Evolutionary conservation across 2,797 vertebrate genomes (phyloP).

Genomic region (Coregonus sp.): DNA sequence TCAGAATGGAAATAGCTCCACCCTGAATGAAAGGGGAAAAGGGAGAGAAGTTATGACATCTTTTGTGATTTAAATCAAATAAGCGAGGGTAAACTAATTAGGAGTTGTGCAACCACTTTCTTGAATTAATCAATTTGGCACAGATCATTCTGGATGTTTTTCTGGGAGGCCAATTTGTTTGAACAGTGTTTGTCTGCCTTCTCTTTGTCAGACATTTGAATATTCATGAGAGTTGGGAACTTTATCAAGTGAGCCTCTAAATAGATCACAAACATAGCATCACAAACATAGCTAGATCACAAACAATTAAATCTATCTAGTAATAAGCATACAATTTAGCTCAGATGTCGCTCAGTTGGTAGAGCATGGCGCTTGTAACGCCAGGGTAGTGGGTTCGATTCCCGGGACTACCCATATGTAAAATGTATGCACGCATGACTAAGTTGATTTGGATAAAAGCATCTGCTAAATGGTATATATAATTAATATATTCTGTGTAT

Average conservation of each 20-base stretch:
- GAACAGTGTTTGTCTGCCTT: conserved; percentile 50
- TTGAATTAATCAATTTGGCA: conserved; percentile 37
- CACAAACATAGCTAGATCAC: not conserved
- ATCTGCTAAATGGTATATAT: no score
- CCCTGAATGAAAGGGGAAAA: conserved; percentile 73
- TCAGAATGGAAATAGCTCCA: conserved; percentile 90
- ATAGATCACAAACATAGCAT: conserved; percentile 30
- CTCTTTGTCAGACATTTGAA: conserved; percentile 68
- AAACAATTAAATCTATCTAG: not conserved
- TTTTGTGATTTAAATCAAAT: conserved; percentile 20
- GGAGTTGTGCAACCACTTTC: conserved; percentile 24
- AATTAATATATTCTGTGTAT: not conserved
- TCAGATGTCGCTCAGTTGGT: no score
- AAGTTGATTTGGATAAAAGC: no score
- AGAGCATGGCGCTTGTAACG: no score
- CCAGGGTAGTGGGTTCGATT: no score
- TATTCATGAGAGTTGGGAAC: conserved; percentile 70
- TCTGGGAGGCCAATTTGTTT: conserved; percentile 56
- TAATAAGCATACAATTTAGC: not conserved
- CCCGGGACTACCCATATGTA: no score
- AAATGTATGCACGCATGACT: no score
- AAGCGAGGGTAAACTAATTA: conserved; percentile 38
- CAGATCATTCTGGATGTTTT: conserved; percentile 19
- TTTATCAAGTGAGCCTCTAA: conserved; percentile 41
- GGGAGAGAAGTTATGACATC: conserved; percentile 3